A percentile compares a stretch with the other conserved stretches of the same genome.
Conservation (phyloP, 2,797 vertebrate species). For the Danio albolineatus region DNA sequence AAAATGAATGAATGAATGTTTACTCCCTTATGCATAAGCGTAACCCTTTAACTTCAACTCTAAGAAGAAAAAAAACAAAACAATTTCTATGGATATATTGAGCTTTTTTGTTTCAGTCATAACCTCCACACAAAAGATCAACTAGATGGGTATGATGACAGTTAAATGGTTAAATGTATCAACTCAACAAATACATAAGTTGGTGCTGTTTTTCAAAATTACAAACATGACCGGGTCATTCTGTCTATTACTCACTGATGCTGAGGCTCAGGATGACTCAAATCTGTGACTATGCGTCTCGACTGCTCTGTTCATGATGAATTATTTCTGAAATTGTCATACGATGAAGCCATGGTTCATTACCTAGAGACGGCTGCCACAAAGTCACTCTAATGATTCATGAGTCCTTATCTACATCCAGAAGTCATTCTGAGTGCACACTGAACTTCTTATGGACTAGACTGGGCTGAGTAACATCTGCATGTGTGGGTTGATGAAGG, state of each 20-base stretch:
- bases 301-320: neutral
- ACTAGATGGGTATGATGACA: too few relatives aligned
- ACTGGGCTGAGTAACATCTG: conserved; percentile 1
- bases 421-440: neutral
- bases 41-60: too few relatives aligned
- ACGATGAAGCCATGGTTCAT: conserved; percentile 16
- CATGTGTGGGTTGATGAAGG: neutral
- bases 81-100: too few relatives aligned
- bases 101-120: too few relatives aligned
- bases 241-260: neutral
- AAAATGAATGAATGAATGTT: too few relatives aligned
- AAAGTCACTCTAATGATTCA: conserved; percentile 1
- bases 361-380: neutral
- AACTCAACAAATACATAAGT: neutral
- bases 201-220: neutral
- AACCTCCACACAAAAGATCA: too few relatives aligned
- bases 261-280: neutral
- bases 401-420: conserved; percentile 5
- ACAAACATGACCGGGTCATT: neutral
- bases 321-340: conserved; percentile 13
- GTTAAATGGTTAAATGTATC: neutral
- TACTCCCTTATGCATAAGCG: too few relatives aligned
- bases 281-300: neutral
- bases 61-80: too few relatives aligned
- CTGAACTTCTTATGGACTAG: neutral